Evolutionary conservation across 2,113 vertebrate genomes (phyloP), one percentile per base, ranked within the genome.

Genomic region (Onychostruthus taczanowskii): DNA sequence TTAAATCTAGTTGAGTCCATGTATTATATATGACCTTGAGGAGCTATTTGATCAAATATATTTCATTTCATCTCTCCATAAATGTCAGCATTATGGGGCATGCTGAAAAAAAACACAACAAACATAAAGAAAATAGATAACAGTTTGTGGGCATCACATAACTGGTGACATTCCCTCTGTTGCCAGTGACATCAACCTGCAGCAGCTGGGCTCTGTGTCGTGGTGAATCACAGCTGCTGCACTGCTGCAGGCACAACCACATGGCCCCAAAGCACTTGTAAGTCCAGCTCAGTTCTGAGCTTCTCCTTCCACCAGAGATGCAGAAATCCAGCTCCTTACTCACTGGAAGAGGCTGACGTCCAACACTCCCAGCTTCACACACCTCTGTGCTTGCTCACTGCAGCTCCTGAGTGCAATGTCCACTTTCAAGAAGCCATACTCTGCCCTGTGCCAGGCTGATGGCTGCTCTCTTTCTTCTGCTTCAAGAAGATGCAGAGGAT

Each of bases 291-390:
- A 72, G 10, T 27, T 76, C 59, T 39, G 50, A 93, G 80, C 67
- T 92, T n/a, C 44, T 52, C 37, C 43, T 76, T 61, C 39, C 26
- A 63, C 21, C 39, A 59, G 18, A 63, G 17, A 50, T 2, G 7
- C 15, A 76, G 78, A 88, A 79, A 49, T 31, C n/a, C 75, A 84
- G 16, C 35, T 80, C 26, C 49, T 41, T 43, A 23, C 13, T 33
- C 1, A 0, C 16, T n/a, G 75, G 37, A 70, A 87, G 56, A 27
- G 31, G 18, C 28, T 3, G 4, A 14, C 0, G 0, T 35, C 46
- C 17, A 14, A 5, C 1, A 0, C 30, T 74, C 23, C 35, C 49
- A 0, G 0, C 55, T 56, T 64, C 24, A 62, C 1, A 0, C 15
- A 43, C 14, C 30, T 55, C 47, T 55, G 44, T 58, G 19, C 26